These are phyloP conservation scores for Hypomecis atomaria DNA, from an alignment of 2,888 invertebrate genomes.

Conservation along the genomic window DNA sequence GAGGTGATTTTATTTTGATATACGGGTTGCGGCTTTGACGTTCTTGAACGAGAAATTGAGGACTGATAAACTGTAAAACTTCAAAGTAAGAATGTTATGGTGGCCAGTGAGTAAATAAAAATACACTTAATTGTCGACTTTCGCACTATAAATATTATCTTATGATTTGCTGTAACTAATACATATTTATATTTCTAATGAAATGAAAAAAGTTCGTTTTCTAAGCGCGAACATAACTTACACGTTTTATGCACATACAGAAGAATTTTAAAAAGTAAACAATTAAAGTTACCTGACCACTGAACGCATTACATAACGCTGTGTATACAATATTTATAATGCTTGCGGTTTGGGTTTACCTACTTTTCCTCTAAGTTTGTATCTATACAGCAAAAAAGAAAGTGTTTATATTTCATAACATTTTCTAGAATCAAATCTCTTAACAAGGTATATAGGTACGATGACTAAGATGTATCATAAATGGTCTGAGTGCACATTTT, in stretches of 20 bases:
- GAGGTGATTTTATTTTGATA: slow-evolving; percentile 8
- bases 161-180: too few relatives aligned
- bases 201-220: too few relatives aligned
- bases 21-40: neutral
- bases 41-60: neutral
- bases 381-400: slow-evolving; percentile 25
- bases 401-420: slow-evolving; percentile 26
- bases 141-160: too few relatives aligned
- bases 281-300: slow-evolving; percentile 6
- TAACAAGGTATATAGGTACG: too few relatives aligned
- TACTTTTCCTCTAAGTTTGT: slow-evolving; percentile 21
- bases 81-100: neutral
- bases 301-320: slow-evolving; percentile 13
- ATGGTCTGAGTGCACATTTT: too few relatives aligned
- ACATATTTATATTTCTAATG: too few relatives aligned
- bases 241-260: too few relatives aligned
- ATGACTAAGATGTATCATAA: too few relatives aligned
- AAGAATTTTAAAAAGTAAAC: neutral
- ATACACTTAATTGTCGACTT: too few relatives aligned
- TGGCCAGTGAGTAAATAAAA: too few relatives aligned
- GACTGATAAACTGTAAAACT: neutral
- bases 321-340: slow-evolving; percentile 9
- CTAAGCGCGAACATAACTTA: too few relatives aligned
- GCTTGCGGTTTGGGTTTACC: slow-evolving; percentile 16
- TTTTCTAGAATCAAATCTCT: slow-evolving; percentile 8